Evolutionary conservation across 2,797 vertebrate genomes (phyloP), one percentile per base, ranked within the genome.

Genomic region (Enteromius paludinosus): DNA sequence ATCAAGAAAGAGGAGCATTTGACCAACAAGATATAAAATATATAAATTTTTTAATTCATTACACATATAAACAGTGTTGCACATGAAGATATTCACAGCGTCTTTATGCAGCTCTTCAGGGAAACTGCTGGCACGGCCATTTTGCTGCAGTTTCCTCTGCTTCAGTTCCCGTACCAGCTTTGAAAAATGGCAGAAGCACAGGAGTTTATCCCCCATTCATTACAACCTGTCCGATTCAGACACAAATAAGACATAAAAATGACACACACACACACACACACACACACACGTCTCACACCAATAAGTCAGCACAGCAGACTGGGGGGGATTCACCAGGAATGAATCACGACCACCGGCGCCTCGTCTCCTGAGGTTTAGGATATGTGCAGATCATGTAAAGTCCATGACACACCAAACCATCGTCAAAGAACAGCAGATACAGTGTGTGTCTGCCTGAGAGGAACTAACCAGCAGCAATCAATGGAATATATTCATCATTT

Each of bases 11-110:
- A 85, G 52, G 81, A 82, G 74, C 86, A 28, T 88, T 87, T 87
- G 75, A 90, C 83, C 81, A 83, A 84, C 78, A 91, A 89, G 87
- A 89, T 90, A 89, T 88, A 88, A 92, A 91, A 91, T 89, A 91
- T 84, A 90, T 17, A 90, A 89, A 83, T 68, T 85, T 61, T 90
- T 87, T 20, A 86, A 84, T 85, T 90, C 82, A 87, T 86, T 73
- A 85, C 84, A 90, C 78, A 83, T 85, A 85, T 90, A 84, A 84
- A 86, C 84, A 89, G 23, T 87, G 84, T 87, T 79, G 35, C 49
- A 87, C 82, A 69, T 86, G 68, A 74, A 66, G 43, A 77, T 74
- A 80, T 47, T 82, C n/a, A 75, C 20, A 83, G 69, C 54, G 72
- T 77, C 62, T 70, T 70, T 59, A 45, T 66, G 62, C 18, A 80